Base-by-base conservation (phyloP, 2,888 invertebrate genomes). In the Tiliacea citrago region DNA sequence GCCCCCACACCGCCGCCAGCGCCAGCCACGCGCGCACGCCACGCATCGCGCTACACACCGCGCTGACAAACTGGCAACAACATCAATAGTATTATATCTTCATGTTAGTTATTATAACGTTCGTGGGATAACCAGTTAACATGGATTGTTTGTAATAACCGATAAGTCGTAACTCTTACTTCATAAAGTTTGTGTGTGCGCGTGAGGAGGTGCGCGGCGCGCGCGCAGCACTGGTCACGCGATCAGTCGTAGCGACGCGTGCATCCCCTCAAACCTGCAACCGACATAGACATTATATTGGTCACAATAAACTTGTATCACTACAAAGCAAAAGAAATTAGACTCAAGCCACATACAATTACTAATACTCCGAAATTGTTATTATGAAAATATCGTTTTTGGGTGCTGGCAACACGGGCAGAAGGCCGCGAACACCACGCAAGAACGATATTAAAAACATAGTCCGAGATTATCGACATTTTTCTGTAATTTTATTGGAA, bases 11-110 rank as follows among this genome's bases (percentile, higher is more conserved):
- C 68, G 80, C 83, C 53, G 78, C 77, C 76, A 77, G 68, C 79
- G 72, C 81, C 69, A 77, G 61, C 74, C 87, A 84, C 65, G 77
- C 86, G 75, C 84, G 82, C 82, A 78, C 82, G 80, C 82, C 84
- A 73, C 82, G 83, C 87, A 86, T 81, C 73, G 81, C 77, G 79
- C 81, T 77, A 71, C 86, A 77, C 86, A 70, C 79, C 39, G 73
- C 81, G 73, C 71, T 67, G 81, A 47, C 78, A 77, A 76, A 73
- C 83, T 83, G 39, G 58, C 7, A 82, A 70, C 42, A 65, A 53
- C 12, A 66, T 4, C n/a, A 24, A 12, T 7, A 66, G 0, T 35
- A 51, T 35, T 60, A 53, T 24, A 53, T 47, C 35, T 45, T 60
- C 12, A 35, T 53, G 16, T 35, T 24, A 35, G 42, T 49, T 49